Conservation (phyloP, 2,888 invertebrate species). For the Brachyptera risi region DNA sequence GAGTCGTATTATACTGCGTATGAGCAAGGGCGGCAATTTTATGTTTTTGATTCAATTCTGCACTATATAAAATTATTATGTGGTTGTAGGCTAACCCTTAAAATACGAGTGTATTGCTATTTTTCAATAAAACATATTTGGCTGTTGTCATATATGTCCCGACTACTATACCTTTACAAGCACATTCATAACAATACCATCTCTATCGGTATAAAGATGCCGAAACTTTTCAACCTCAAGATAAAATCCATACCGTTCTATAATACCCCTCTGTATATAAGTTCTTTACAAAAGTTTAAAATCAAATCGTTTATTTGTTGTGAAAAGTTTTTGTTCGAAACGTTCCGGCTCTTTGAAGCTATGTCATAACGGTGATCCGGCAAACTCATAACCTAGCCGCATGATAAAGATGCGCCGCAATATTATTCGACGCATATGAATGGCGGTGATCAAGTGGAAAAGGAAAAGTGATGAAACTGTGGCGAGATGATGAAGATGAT, state of each 20-base stretch:
- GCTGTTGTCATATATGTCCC: too few species aligned
- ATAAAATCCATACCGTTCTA: slow-evolving; percentile 7
- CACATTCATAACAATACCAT: not conserved
- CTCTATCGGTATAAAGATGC: not conserved
- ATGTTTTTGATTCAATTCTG: too few species aligned
- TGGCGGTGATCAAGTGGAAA: slow-evolving; percentile 2
- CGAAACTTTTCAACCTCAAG: slow-evolving; percentile 6
- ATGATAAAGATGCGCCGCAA: slow-evolving; percentile 4
- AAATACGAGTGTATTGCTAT: too few species aligned
- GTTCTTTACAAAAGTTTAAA: slow-evolving; percentile 1
- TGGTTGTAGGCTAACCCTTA: too few species aligned
- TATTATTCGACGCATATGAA: not conserved
- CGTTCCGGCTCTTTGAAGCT: not conserved
- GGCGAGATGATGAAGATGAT: slow-evolving; percentile 4
- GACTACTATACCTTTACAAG: not conserved
- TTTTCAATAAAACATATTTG: too few species aligned
- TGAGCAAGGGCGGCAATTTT: too few species aligned
- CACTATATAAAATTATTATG: too few species aligned
- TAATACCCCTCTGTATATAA: not conserved
- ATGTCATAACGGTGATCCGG: not conserved
- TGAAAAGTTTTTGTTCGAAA: not conserved
- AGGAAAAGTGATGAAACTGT: slow-evolving; percentile 6
- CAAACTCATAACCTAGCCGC: not conserved
- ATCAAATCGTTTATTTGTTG: slow-evolving; percentile 10
- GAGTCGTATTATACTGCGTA: too few species aligned